Conservation (phyloP, 2,113 vertebrate species). For the Cyphomyrus discorhynchus region DNA sequence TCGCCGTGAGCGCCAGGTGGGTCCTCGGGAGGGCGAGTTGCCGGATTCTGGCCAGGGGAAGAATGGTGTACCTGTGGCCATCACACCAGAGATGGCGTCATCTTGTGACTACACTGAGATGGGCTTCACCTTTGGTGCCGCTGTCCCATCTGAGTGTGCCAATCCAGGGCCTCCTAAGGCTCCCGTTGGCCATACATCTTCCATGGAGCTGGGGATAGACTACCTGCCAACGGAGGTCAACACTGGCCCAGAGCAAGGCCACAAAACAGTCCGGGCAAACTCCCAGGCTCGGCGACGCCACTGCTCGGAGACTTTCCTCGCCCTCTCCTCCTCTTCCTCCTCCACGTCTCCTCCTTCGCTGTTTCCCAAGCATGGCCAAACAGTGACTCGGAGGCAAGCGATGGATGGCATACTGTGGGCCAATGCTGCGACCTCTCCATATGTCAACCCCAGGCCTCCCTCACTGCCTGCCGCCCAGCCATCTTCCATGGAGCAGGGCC, state of each 20-base stretch:
- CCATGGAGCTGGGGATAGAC: conserved; percentile 43
- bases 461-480: conserved; percentile 47
- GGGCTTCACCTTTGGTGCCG: conserved; percentile 41
- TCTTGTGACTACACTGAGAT: conserved; percentile 51
- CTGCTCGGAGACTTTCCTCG: conserved; percentile 55
- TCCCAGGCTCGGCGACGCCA: conserved; percentile 46
- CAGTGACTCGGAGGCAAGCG: conserved; percentile 44
- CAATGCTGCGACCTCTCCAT: conserved; percentile 33
- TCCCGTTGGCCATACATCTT: conserved; percentile 37
- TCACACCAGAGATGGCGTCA: conserved; percentile 34
- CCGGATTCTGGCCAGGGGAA: conserved; percentile 44
- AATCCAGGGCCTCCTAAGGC: conserved; percentile 41
- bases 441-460: conserved; percentile 26
- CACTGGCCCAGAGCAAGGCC: conserved; percentile 51
- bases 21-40: conserved; percentile 45
- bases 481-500: conserved; percentile 59
- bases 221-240: conserved; percentile 54
- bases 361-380: conserved; percentile 51
- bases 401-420: conserved; percentile 56
- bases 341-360: conserved; percentile 47
- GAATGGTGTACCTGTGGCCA: conserved; percentile 34
- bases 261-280: conserved; percentile 43
- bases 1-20: conserved; percentile 38
- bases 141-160: conserved; percentile 29
- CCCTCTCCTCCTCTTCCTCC: conserved; percentile 43